Evolutionary conservation across 1,140 invertebrate genomes (phyloP).

Genomic region (Halictus rubicundus): DNA sequence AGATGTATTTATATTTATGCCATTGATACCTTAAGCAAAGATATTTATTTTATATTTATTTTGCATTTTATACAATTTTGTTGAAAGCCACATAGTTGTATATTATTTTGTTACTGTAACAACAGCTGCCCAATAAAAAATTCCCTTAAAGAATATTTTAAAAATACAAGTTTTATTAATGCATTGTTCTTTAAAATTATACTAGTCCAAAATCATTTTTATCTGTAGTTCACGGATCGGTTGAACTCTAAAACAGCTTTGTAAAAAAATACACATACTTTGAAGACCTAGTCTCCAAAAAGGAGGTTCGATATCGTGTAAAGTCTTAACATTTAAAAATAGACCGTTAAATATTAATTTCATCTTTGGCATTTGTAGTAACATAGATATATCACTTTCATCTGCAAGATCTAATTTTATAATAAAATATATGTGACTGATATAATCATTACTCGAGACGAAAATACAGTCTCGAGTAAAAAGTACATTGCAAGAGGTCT

Average conservation of each 20-base stretch:
- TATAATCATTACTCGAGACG: neutral
- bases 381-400: conserved; percentile 15
- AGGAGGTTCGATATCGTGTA: conserved; percentile 4
- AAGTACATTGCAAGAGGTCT: too few species aligned
- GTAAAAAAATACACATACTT: conserved; percentile 20
- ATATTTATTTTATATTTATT: conserved; percentile 35
- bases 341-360: conserved; percentile 15
- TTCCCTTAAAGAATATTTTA: neutral
- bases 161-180: neutral
- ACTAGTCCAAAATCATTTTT: neutral
- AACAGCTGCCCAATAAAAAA: neutral
- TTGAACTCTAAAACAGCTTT: conserved; percentile 4
- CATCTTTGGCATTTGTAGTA: conserved; percentile 24
- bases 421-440: neutral
- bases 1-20: neutral
- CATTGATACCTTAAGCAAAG: conserved; percentile 5
- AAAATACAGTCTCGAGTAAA: neutral
- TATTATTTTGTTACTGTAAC: conserved; percentile 12
- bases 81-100: neutral
- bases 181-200: neutral
- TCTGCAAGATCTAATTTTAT: neutral
- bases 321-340: conserved; percentile 10
- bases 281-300: neutral
- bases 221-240: neutral
- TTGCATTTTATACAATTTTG: conserved; percentile 22